phyloP scores from a whole-genome alignment of 2,113 vertebrate species.

The Nematolebias whitei region DNA sequence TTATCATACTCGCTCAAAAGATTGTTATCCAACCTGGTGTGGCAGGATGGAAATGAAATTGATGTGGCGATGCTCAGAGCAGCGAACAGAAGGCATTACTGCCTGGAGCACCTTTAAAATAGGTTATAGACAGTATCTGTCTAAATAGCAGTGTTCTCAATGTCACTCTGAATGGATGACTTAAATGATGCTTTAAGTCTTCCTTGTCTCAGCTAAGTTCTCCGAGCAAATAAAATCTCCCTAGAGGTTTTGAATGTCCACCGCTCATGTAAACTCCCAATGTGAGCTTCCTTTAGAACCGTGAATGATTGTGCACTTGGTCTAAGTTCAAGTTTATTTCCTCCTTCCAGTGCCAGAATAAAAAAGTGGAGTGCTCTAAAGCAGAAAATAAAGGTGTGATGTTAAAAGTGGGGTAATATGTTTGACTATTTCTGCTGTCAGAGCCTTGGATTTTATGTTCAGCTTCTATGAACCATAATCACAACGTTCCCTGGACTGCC shows the following conservation, averaged over 20 bases:
- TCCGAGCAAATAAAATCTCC: conserved; percentile 5
- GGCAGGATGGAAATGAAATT: conserved; percentile 32
- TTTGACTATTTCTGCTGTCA: conserved; percentile 6
- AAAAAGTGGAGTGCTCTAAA: neutral
- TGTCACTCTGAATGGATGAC: conserved; percentile 15
- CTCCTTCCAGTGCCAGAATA: neutral
- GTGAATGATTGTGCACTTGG: neutral
- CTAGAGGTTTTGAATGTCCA: neutral
- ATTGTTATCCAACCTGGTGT: conserved; percentile 43
- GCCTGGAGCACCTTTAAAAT: conserved; percentile 24
- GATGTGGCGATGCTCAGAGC: conserved; percentile 9
- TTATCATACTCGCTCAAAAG: conserved; percentile 48
- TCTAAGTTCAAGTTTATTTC: neutral
- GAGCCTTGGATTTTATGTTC: neutral
- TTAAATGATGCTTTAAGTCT: conserved; percentile 16
- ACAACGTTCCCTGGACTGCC: neutral
- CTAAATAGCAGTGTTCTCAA: conserved; percentile 14
- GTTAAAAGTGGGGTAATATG: too few species aligned
- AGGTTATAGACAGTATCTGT: conserved; percentile 14
- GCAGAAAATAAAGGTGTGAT: neutral
- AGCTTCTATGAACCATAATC: neutral
- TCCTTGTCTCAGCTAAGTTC: conserved; percentile 17
- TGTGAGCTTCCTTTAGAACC: neutral
- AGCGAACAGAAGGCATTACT: conserved; percentile 16
- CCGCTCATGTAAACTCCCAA: neutral